Evolutionary conservation across 2,888 invertebrate genomes (phyloP).

Genomic region (Acronicta leporina): DNA sequence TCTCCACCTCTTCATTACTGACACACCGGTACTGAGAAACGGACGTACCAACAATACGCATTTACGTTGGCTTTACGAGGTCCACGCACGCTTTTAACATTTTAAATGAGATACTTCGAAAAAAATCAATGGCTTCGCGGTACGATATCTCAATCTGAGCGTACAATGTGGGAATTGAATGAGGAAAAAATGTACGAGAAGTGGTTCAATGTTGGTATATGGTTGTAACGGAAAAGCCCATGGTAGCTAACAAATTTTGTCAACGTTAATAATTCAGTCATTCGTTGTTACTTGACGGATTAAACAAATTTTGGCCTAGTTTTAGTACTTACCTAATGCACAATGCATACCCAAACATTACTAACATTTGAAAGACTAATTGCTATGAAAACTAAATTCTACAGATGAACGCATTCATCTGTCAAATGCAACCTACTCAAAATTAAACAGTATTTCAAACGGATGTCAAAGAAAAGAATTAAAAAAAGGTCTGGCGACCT

Average conservation of each 20-base stretch:
- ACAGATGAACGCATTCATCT: constrained; percentile 22
- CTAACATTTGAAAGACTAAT: constrained; percentile 33
- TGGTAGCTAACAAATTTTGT: neutral
- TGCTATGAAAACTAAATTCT: constrained; percentile 22
- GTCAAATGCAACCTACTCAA: constrained; percentile 33
- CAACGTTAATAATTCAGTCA: neutral
- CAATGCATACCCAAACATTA: constrained; percentile 19
- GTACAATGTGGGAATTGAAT: constrained; percentile 24
- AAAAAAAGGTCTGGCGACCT: constrained; percentile 62
- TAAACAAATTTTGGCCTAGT: neutral
- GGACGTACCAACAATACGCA: constrained; percentile 44
- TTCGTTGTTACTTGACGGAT: neutral
- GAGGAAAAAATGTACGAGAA: constrained; percentile 22
- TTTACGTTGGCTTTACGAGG: constrained; percentile 38
- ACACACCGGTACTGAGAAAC: constrained; percentile 51
- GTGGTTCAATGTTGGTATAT: neutral
- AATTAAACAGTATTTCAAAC: constrained; percentile 59
- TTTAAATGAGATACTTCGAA: constrained; percentile 44
- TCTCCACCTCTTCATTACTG: constrained; percentile 74
- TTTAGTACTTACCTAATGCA: constrained; percentile 18
- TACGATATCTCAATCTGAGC: constrained; percentile 44
- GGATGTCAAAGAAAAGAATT: constrained; percentile 64
- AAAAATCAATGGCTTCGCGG: constrained; percentile 34
- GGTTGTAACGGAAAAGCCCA: neutral
- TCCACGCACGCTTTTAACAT: constrained; percentile 36